Base-by-base conservation (phyloP, 2,797 vertebrate genomes). In the Geotrypetes seraphini region DNA sequence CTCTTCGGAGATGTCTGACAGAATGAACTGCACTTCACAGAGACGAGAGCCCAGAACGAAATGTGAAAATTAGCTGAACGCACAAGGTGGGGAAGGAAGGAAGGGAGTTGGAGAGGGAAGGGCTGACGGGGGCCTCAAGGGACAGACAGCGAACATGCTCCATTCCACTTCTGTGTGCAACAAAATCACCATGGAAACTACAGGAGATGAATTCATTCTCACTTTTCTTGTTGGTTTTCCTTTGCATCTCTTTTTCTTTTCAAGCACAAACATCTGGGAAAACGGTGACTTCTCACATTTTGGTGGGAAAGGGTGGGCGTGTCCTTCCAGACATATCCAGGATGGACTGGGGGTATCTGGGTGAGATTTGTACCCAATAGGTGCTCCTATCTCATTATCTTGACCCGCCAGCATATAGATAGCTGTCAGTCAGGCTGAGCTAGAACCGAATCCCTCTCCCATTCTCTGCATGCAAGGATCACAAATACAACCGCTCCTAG, bases 141-240 rank as follows among this genome's bases (percentile, higher is more conserved):
- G 23, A 25, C 12, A 22, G 12, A 8, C 25, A 14, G 12, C 8
- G 25, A 5, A n/a, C n/a, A n/a, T n/a, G n/a, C 5, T 17, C 31
- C 34, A 41, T 27, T 16, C 17, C 22, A 25, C 22, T 25, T 31
- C 20, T 31, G 43, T 25, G 35, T 31, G 32, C 36, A 43, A 33
- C 20, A 24, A 28, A 44, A 43, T 53, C 17, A 10, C 43, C 50
- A 59, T 59, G 43, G 56, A 39, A 59, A 59, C 56, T 17, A 28
- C 16, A 8, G 34, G 30, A 35, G 21, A 10, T 25, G 34, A 9
- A 15, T 4, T 3, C 13, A 25, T 31, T 33, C 17, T 21, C 27
- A 31, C 29, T 33, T 42, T 32, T 28, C 2, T 26, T 9, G n/a
- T n/a, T n/a, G n/a, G n/a, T n/a, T n/a, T n/a, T n/a, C n/a, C n/a